A percentile compares a stretch with the other conserved stretches of the same genome.
These are phyloP conservation scores for Pseudopodoces humilis DNA, from an alignment of 2,113 vertebrate genomes.

Conservation along the genomic window DNA sequence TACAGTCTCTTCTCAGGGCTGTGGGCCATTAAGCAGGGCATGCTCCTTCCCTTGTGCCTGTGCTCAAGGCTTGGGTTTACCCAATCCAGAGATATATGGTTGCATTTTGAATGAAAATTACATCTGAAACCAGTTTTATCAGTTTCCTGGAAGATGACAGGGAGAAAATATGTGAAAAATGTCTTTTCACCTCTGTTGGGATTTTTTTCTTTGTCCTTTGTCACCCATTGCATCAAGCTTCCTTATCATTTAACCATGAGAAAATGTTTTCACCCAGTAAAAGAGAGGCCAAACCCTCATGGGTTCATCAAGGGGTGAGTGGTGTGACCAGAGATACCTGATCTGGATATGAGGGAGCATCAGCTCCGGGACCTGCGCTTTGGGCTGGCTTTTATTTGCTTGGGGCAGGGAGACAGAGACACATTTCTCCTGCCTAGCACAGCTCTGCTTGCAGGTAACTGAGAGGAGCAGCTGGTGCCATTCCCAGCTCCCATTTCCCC, in stretches of 20 bases:
- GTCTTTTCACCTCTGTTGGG: background rate
- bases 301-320: background rate
- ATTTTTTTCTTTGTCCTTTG: constrained; percentile 7
- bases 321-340: background rate
- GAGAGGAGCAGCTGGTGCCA: background rate
- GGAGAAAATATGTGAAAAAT: constrained; percentile 48
- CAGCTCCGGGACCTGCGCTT: background rate
- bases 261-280: constrained; percentile 33
- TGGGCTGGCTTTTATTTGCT: background rate
- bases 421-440: background rate
- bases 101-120: constrained; percentile 16
- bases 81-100: background rate
- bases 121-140: constrained; percentile 59
- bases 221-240: background rate
- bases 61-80: background rate
- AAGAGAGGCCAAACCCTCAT: background rate
- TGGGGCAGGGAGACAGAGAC: background rate
- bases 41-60: background rate
- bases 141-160: constrained; percentile 46
- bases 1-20: background rate
- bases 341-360: rapidly evolving
- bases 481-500: background rate
- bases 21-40: background rate
- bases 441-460: background rate
- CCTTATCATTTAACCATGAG: constrained; percentile 9